phyloP scores from a whole-genome alignment of 30 jellyfish, hydroid and myxozoan genomes.

The Catostylus mosaicus region DNA sequence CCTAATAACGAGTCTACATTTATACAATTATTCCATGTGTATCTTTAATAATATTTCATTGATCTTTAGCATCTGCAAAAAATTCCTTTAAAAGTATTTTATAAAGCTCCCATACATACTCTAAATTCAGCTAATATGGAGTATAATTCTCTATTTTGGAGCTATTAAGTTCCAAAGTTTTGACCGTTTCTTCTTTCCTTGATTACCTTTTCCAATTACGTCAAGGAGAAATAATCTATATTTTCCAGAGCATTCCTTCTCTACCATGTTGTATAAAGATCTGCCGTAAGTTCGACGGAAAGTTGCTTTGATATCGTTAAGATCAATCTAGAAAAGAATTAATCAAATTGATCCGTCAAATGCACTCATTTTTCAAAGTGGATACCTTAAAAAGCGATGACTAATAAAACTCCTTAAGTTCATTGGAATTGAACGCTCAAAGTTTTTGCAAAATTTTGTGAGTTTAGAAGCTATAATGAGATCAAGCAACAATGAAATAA shows the following conservation, averaged over 20 bases:
- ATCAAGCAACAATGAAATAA: too few relatives aligned
- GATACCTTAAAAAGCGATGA: too few relatives aligned
- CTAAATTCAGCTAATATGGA: too few relatives aligned
- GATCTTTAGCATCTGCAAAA: too few relatives aligned
- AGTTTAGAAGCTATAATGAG: too few relatives aligned
- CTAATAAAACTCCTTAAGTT: too few relatives aligned
- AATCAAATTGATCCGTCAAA: neutral
- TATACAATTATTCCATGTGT: too few relatives aligned
- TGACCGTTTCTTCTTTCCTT: conserved; percentile 50
- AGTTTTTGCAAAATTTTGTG: too few relatives aligned
- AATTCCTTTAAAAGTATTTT: neutral
- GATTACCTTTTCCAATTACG: conserved; percentile 71
- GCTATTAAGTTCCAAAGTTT: conserved; percentile 29
- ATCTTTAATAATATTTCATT: too few relatives aligned
- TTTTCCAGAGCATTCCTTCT: conserved; percentile 72
- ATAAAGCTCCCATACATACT: neutral
- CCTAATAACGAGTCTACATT: too few relatives aligned
- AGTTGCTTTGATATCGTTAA: conserved; percentile 79
- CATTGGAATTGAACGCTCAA: too few relatives aligned
- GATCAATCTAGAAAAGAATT: conserved; percentile 70
- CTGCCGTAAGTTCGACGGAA: conserved; percentile 94
- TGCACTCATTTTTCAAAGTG: too few relatives aligned
- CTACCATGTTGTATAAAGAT: conserved; percentile 84
- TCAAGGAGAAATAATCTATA: conserved; percentile 68
- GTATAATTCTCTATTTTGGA: neutral